Evolutionary conservation across 2,113 vertebrate genomes (phyloP).

Genomic region (Paracanthobrama guichenoti): DNA sequence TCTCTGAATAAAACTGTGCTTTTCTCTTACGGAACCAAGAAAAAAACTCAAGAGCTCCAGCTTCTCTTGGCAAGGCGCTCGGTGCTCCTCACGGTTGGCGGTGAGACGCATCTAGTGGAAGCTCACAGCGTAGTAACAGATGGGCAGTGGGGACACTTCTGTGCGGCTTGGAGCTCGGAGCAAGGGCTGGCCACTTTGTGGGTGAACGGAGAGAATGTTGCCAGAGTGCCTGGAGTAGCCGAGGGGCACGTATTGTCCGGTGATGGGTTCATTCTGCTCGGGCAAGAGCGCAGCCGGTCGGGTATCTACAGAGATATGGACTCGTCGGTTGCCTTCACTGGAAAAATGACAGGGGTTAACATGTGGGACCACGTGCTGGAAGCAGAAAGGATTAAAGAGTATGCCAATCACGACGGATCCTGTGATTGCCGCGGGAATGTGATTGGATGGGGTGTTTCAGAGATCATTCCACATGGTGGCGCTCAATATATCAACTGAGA

Average conservation of each 20-base stretch:
- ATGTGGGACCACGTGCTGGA: constrained; percentile 86
- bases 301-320: constrained; percentile 79
- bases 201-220: constrained; percentile 74
- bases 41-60: constrained; percentile 89
- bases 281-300: constrained; percentile 78
- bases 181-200: constrained; percentile 78
- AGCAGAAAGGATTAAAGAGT: constrained; percentile 71
- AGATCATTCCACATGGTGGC: constrained; percentile 86
- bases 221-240: constrained; percentile 63
- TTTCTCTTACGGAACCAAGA: constrained; percentile 87
- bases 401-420: constrained; percentile 63
- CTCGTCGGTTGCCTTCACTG: constrained; percentile 83
- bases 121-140: constrained; percentile 54
- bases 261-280: constrained; percentile 84
- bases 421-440: constrained; percentile 82
- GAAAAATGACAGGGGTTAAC: constrained; percentile 91
- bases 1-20: constrained; percentile 85
- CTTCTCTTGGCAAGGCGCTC: constrained; percentile 78
- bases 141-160: constrained; percentile 83
- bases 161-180: constrained; percentile 81
- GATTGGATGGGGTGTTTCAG: constrained; percentile 90
- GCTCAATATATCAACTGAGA: constrained; percentile 84
- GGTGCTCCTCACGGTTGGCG: constrained; percentile 74
- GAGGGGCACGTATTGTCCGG: constrained; percentile 73
- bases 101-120: constrained; percentile 74